Evolutionary conservation across 1,140 invertebrate genomes (phyloP), one percentile per base, ranked within the genome.

Genomic region (Melipona quadrifasciata): DNA sequence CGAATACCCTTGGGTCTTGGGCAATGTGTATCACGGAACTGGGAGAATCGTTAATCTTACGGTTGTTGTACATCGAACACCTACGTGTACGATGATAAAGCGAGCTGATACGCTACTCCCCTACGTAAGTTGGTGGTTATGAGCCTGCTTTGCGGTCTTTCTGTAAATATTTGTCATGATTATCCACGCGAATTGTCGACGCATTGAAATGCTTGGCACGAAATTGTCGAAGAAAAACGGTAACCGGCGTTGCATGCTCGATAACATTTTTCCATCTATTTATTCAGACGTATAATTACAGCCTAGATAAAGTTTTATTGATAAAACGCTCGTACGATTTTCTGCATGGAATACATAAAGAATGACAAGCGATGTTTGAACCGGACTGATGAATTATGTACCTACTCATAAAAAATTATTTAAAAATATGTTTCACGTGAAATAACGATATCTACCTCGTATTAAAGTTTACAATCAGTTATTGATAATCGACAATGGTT

Each of bases 1-100:
- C 58, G 57, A 68, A 77, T 81, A 76, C 51, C 72, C 70, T 27
- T 82, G 85, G 80, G 81, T 87, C 5, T 39, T 39, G 6, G 3
- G 39, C 6, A 39, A 39, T 6, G 6, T 89, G 90, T 87, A 88
- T 75, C 78, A 80, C 80, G 81, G 86, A 92, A 89, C 85, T 84
- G 87, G 84, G 73, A 81, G 87, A 87, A 91, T 92, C 90, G 90
- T 92, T 91, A 91, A 92, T 92, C 90, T 92, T 90, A 83, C 82
- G 81, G 85, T 84, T 82, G 81, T 83, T 90, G 76, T 85, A 72
- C 80, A 72, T 85, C 84, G 86, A 82, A 82, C 72, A 64, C 19
- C 19, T 67, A 87, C 73, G 27, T 58, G 64, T 87, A 86, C 81
- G 86, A 81, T 86, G 86, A 57, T 57, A 57, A 39, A n/a, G 31